Percentiles rank a stretch among this genome's conserved stretches.
These are phyloP conservation scores for Teleiodes luculella DNA, from an alignment of 2,888 invertebrate genomes.

Conservation along the genomic window DNA sequence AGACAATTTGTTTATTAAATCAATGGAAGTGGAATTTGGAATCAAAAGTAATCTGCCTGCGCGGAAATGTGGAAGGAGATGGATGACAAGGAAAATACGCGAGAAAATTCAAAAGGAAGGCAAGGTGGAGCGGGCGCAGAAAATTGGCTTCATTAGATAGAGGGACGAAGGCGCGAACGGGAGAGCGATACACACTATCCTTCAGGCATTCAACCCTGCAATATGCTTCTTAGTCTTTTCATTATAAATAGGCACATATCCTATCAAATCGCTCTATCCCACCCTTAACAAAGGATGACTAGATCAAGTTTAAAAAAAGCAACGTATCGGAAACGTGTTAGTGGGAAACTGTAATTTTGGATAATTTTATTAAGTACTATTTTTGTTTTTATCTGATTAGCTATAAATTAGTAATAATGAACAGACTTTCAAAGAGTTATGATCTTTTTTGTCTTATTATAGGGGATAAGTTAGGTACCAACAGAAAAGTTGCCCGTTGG, in stretches of 20 bases:
- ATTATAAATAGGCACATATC: neutral
- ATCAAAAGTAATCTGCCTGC: constrained; percentile 73
- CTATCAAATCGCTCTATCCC: too few relatives aligned
- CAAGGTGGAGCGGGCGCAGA: constrained; percentile 64
- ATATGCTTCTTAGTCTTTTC: neutral
- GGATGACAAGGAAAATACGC: constrained; percentile 73
- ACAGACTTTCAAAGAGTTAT: too few relatives aligned
- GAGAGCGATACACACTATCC: neutral
- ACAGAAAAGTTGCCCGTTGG: too few relatives aligned
- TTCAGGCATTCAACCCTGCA: neutral
- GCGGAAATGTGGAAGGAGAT: constrained; percentile 68
- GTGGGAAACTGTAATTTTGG: too few relatives aligned
- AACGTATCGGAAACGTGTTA: too few relatives aligned
- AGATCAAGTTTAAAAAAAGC: too few relatives aligned
- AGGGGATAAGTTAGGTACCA: too few relatives aligned
- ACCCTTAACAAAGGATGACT: too few relatives aligned
- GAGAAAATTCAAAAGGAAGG: constrained; percentile 72
- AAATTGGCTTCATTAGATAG: constrained; percentile 77
- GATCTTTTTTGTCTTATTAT: too few relatives aligned
- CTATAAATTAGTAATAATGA: too few relatives aligned
- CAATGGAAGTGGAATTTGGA: constrained; percentile 66
- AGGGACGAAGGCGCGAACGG: constrained; percentile 47
- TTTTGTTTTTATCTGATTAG: too few relatives aligned
- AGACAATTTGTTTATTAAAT: constrained; percentile 56
- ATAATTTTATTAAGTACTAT: too few relatives aligned